Conservation (phyloP, 2,888 invertebrate species). For the Spodoptera littoralis region DNA sequence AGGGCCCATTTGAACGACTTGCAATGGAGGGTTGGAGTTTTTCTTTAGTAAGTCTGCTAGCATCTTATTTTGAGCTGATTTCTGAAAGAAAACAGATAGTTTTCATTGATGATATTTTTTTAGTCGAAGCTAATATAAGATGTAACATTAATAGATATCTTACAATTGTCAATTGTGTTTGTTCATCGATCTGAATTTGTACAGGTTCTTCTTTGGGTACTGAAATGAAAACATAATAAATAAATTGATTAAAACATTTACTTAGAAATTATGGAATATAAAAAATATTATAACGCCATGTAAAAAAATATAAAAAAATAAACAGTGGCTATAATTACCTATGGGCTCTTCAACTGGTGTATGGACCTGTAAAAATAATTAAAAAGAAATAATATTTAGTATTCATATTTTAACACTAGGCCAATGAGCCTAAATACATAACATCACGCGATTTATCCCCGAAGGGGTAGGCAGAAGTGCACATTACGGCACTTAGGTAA, state of each 20-base stretch:
- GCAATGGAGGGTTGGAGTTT: slow-evolving; percentile 89
- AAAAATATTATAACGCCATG: too few species aligned
- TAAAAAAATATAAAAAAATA: not conserved
- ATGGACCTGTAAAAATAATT: too few species aligned
- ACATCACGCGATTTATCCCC: too few species aligned
- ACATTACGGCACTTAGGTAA: too few species aligned
- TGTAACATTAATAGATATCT: slow-evolving; percentile 42
- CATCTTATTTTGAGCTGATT: slow-evolving; percentile 91
- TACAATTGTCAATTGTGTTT: slow-evolving; percentile 81
- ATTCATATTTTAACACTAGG: too few species aligned
- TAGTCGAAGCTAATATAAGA: too few species aligned
- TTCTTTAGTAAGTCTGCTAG: slow-evolving; percentile 95
- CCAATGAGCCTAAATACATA: too few species aligned
- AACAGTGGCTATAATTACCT: slow-evolving; percentile 56
- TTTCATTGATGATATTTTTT: too few species aligned
- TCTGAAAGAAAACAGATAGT: slow-evolving; percentile 62
- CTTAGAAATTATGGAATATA: too few species aligned
- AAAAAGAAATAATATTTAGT: too few species aligned
- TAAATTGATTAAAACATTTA: too few species aligned
- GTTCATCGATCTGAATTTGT: slow-evolving; percentile 84
- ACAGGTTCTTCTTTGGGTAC: slow-evolving; percentile 80
- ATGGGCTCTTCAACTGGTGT: slow-evolving; percentile 57
- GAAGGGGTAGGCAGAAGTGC: too few species aligned
- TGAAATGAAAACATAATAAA: slow-evolving; percentile 53
- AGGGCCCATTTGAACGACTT: slow-evolving; percentile 83